phyloP scores from a whole-genome alignment of 2,888 invertebrate species.

The Caenorhabditis afra region DNA sequence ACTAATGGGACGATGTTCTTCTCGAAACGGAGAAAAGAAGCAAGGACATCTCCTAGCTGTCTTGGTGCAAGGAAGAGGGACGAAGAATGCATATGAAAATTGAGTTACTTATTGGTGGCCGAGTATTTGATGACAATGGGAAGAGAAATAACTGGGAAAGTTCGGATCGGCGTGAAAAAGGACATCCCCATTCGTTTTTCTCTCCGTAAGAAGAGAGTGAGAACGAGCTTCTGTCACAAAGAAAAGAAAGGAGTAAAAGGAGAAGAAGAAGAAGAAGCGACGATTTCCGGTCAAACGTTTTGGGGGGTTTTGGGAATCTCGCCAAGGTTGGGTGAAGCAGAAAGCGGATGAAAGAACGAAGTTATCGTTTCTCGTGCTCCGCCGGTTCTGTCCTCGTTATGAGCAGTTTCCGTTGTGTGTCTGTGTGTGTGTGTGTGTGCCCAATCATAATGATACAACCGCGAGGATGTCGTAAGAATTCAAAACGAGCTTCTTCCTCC shows the following conservation, averaged over 20 bases:
- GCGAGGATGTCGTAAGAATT: slow-evolving; percentile 61
- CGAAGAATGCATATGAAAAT: slow-evolving; percentile 23
- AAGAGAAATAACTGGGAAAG: too few species aligned
- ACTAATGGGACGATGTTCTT: slow-evolving; percentile 40
- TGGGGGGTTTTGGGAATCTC: background rate
- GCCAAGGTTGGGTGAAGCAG: slow-evolving; percentile 14
- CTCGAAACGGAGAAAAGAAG: slow-evolving; percentile 6
- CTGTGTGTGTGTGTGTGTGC: slow-evolving; percentile 32
- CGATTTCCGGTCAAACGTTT: slow-evolving; percentile 14
- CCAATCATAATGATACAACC: slow-evolving; percentile 59
- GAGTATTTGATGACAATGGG: slow-evolving; percentile 35
- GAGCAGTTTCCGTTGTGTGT: slow-evolving; percentile 49
- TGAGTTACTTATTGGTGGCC: slow-evolving; percentile 44
- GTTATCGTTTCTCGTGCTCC: slow-evolving; percentile 35
- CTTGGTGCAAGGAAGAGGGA: background rate
- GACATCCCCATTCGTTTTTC: slow-evolving; percentile 6
- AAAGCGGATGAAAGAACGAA: slow-evolving; percentile 37
- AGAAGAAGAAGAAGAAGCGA: background rate
- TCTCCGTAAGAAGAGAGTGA: background rate
- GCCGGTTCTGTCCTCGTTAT: slow-evolving; percentile 47
- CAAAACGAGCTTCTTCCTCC: slow-evolving; percentile 58
- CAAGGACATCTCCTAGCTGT: slow-evolving; percentile 1
- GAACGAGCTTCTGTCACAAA: background rate
- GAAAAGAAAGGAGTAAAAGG: background rate
- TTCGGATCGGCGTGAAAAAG: background rate